Conservation (phyloP, 2,888 invertebrate species). For the Caenorhabditis zanzibari region DNA sequence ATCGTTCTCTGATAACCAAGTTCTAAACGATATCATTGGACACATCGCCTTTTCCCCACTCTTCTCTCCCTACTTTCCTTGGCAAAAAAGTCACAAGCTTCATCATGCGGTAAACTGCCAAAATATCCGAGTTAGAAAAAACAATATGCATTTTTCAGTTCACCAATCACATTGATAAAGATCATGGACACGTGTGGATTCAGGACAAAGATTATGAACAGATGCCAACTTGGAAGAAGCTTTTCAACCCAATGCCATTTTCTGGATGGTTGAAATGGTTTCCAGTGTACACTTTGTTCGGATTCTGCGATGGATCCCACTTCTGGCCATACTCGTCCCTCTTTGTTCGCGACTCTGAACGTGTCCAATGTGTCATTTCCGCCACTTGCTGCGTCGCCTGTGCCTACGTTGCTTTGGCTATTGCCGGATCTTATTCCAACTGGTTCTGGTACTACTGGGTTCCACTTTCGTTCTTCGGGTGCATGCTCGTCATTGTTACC, state of each 20-base stretch:
- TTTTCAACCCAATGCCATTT: constrained; percentile 76
- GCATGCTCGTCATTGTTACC: constrained; percentile 77
- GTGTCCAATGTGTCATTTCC: constrained; percentile 79
- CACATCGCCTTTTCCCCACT: constrained; percentile 74
- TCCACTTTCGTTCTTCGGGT: constrained; percentile 76
- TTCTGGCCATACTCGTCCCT: constrained; percentile 80
- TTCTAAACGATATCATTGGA: constrained; percentile 76
- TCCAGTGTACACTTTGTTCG: constrained; percentile 79
- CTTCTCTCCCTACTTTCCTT: constrained; percentile 78
- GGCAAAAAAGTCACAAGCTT: constrained; percentile 77
- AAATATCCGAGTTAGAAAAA: not conserved
- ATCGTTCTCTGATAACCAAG: constrained; percentile 74
- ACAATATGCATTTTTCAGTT: constrained; percentile 54
- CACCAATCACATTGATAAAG: constrained; percentile 70
- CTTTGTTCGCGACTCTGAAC: constrained; percentile 77
- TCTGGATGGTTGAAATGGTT: constrained; percentile 81
- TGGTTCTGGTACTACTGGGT: constrained; percentile 78
- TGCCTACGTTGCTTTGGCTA: constrained; percentile 71
- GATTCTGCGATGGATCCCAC: constrained; percentile 81
- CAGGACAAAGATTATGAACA: constrained; percentile 69
- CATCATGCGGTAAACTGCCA: constrained; percentile 71
- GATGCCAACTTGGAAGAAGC: constrained; percentile 65
- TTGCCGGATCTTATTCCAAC: constrained; percentile 68
- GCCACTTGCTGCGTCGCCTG: constrained; percentile 71
- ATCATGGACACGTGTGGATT: constrained; percentile 76